Base-by-base conservation (phyloP, 2,113 vertebrate species). In the Struthio camelus region DNA sequence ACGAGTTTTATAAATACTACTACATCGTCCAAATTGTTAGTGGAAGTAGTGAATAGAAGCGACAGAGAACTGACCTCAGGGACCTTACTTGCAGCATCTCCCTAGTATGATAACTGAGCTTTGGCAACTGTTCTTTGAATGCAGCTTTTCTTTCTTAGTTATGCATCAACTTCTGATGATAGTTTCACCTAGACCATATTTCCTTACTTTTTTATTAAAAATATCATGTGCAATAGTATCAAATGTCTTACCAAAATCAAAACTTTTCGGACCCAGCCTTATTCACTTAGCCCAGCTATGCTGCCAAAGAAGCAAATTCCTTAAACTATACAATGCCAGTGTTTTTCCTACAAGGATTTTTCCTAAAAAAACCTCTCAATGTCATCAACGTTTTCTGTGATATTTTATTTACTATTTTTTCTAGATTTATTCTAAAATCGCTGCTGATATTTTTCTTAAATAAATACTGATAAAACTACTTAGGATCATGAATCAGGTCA, bases 71-170 rank as follows among this genome's bases (percentile, higher is more conserved):
- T 91, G 90, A 96, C 92, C 93, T 86, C 59, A 34, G 71, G 67
- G 95, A 90, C 93, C 93, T 83, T 76, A 50, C 79, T 87, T 91
- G 95, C 87, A 90, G 70, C 96, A 96, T 88, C 85, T 96, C 79
- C 95, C 76, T 38, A 10, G 71, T 91, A 93, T 50, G 76, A 87
- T 95, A 94, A 96, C 90, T 78, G 75, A 93, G 96, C n/a, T 73
- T 85, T 50, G 79, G 79, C 70, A 91, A 85, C 67, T 91, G 75
- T 80, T 77, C 69, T 80, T 25, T 96, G 76, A 96, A 96, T 75
- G 46, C 64, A 78, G 92, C 64, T 93, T 95, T 95, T 95, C 79
- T 93, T 97, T 83, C 85, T 77, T 96, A 94, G 59, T 93, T 93
- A 93, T 80, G 90, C 94, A 91, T 91, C 93, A 90, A n/a, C 24